Percentiles rank a stretch among this genome's conserved stretches.
phyloP scores from a whole-genome alignment of 2,113 vertebrate species.

The Peromyscus leucopus region DNA sequence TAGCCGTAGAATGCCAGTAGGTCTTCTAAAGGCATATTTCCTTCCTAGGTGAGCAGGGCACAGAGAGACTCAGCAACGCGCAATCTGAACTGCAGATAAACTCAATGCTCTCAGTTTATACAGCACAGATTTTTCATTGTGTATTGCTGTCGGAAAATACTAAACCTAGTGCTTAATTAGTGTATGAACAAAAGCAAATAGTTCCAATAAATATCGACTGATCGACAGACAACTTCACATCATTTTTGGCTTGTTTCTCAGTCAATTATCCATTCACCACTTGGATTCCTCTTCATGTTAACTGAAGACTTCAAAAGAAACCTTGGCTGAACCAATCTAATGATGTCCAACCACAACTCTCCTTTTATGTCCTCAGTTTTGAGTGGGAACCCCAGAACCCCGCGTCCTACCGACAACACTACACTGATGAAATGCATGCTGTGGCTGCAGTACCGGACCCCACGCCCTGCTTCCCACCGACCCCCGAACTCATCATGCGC shows the following conservation, averaged over 20 bases:
- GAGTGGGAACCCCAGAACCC: neutral
- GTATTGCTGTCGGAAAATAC: neutral
- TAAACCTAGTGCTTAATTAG: neutral
- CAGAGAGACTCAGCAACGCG: neutral
- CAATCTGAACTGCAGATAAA: neutral
- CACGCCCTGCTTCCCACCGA: neutral
- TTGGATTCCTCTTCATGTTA: conserved; percentile 17
- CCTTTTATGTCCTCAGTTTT: neutral
- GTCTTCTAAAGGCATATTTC: conserved; percentile 98
- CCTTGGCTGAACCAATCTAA: conserved; percentile 1
- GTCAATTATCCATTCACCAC: neutral
- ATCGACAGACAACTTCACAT: neutral
- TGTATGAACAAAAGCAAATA: conserved; percentile 4
- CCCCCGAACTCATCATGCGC: neutral
- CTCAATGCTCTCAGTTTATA: neutral
- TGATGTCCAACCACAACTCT: neutral
- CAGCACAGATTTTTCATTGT: conserved; percentile 13
- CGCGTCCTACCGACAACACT: neutral
- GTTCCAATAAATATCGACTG: neutral
- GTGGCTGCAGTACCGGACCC: neutral
- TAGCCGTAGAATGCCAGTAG: conserved; percentile 98
- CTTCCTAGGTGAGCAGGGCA: conserved; percentile 90
- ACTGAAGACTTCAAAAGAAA: neutral
- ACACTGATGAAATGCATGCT: neutral
- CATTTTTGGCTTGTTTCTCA: conserved; percentile 35